Base-by-base conservation (phyloP, 2,113 vertebrate species). In the Nycticorax nycticorax region DNA sequence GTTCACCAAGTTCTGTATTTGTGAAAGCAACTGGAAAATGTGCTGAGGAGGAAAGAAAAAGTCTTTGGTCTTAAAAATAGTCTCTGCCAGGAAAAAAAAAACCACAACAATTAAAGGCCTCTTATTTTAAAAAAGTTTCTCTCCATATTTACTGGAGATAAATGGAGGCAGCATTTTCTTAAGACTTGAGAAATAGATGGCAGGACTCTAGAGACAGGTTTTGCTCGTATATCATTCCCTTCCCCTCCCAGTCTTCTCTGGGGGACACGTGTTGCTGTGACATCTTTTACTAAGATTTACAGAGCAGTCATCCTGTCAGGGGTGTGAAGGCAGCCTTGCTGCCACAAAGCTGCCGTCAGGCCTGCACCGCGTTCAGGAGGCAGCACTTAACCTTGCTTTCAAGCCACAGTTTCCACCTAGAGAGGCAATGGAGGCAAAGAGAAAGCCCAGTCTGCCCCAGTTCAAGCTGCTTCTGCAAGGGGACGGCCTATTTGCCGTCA, bases 251-350 rank as follows among this genome's bases (percentile, higher is more conserved):
- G 76, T 85, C 85, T 80, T 85, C 85, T 80, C 83, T 55, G 74
- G 73, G 71, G 92, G 28, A 80, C 82, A 77, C 22, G 0, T 75
- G 89, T 94, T 93, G 94, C 93, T 92, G 92, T 75, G 94, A 89
- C 89, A 97, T 97, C 91, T 90, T 95, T 96, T 93, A 94, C 89
- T 8, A 39, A 93, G 96, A 98, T 97, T 97, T 96, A 97, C 91
- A 79, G 91, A 94, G 94, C 94, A 95, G 97, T 85, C 94, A 86
- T 75, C 33, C 87, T 69, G 87, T 80, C 94, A 95, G 68, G 80
- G 83, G 76, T 64, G 86, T 11, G 57, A 95, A 77, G 81, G 76
- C 89, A 91, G 93, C 85, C 87, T 85, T 62, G 72, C 79, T 78
- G 78, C 81, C 88, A 93, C 81, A 63, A 50, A 85, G 81, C 53